Percentiles rank a stretch among this genome's conserved stretches.
phyloP scores from a whole-genome alignment of 1,140 invertebrate genomes.

The Metopolophium dirhodum region DNA sequence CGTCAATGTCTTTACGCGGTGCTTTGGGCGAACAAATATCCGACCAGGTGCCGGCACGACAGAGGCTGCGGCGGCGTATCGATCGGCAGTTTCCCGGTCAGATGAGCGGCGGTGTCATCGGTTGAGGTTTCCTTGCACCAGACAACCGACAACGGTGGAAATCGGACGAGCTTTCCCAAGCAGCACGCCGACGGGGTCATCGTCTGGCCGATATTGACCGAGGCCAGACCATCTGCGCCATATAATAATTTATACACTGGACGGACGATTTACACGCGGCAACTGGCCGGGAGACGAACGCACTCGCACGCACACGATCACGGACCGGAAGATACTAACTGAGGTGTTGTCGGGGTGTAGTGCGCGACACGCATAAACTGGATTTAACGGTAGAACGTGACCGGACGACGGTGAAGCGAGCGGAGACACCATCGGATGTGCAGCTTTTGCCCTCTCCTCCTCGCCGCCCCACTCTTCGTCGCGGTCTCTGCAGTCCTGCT shows the following conservation, averaged over 20 bases:
- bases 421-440: not conserved
- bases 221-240: no score
- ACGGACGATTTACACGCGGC: not conserved
- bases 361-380: not conserved
- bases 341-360: not conserved
- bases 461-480: not conserved
- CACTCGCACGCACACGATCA: not conserved
- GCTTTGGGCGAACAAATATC: no score
- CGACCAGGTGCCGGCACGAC: no score
- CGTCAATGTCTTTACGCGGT: no score
- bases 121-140: no score
- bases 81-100: no score
- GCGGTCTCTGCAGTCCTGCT: not conserved
- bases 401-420: not conserved
- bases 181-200: no score
- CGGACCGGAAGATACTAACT: not conserved
- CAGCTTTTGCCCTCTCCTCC: not conserved
- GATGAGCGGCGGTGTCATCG: no score
- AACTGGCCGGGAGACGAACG: not conserved
- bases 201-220: no score
- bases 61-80: no score
- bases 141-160: no score
- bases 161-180: no score
- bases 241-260: not conserved
- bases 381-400: conserved; percentile 44